Percentiles rank a stretch among this genome's conserved stretches.
These are phyloP conservation scores for Leptinotarsa peninsularis DNA, from an alignment of 2,888 invertebrate species.

Conservation along the genomic window DNA sequence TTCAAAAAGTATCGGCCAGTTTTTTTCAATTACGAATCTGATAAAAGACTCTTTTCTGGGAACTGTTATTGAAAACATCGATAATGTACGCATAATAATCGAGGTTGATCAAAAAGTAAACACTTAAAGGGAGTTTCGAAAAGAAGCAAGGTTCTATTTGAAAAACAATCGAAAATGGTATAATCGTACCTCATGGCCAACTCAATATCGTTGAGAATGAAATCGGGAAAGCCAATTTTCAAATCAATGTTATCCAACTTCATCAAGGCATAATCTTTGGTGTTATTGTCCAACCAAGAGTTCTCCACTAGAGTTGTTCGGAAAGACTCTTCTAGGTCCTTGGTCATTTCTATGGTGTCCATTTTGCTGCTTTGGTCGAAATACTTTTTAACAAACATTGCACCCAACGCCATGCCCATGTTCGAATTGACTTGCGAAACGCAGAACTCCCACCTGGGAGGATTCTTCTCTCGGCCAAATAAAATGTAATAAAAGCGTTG, in stretches of 20 bases:
- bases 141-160: no score
- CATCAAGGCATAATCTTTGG: constrained; percentile 82
- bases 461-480: constrained; percentile 83
- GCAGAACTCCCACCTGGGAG: constrained; percentile 92
- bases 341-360: constrained; percentile 89
- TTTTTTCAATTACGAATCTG: no score
- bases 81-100: no score
- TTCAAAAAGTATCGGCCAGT: no score
- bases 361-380: constrained; percentile 91
- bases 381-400: constrained; percentile 89
- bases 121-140: no score
- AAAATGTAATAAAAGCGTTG: constrained; percentile 84
- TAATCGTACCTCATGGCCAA: constrained; percentile 68
- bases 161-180: no score
- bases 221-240: constrained; percentile 93
- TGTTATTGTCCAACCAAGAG: constrained; percentile 88
- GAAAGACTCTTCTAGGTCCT: constrained; percentile 85
- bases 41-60: no score
- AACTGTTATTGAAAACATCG: no score
- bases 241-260: constrained; percentile 89
- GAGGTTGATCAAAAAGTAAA: no score
- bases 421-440: constrained; percentile 82
- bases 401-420: constrained; percentile 90
- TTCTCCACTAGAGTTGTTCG: constrained; percentile 82
- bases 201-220: constrained; percentile 78